These are phyloP conservation scores for Geopemphigus sp. DNA, from an alignment of 1,140 invertebrate species.

Conservation along the genomic window DNA sequence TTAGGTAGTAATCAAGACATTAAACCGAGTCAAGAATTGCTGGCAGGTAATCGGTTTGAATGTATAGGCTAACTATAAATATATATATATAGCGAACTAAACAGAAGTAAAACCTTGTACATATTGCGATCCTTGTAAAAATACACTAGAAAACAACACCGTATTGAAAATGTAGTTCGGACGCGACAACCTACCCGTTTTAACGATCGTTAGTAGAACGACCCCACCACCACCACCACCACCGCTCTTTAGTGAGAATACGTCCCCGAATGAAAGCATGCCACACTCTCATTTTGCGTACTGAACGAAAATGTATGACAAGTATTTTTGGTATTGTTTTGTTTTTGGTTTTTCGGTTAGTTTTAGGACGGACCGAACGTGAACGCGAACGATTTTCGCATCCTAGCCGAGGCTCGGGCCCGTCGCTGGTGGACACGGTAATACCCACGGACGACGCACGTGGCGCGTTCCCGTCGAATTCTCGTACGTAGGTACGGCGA, in stretches of 20 bases:
- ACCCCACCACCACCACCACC: no score
- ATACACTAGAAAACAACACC: conserved; percentile 1
- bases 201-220: conserved; percentile 16
- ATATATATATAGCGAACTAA: conserved; percentile 37
- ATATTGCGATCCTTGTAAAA: conserved; percentile 14
- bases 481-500: no score
- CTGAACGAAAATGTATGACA: neutral
- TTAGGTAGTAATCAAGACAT: conserved; percentile 47
- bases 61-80: conserved; percentile 37
- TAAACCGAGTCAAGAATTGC: conserved; percentile 23
- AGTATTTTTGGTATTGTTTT: neutral
- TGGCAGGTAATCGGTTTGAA: conserved; percentile 47
- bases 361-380: no score
- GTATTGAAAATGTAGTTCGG: conserved; percentile 13
- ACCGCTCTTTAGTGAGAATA: conserved; percentile 5
- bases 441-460: no score
- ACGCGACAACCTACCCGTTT: neutral
- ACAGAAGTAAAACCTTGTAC: conserved; percentile 22
- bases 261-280: conserved; percentile 24
- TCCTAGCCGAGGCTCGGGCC: no score
- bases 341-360: neutral
- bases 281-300: neutral
- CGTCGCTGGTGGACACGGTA: no score
- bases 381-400: no score
- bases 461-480: no score